Evolutionary conservation across 2,888 invertebrate species (phyloP).

Genomic region (Agriotes lineatus): DNA sequence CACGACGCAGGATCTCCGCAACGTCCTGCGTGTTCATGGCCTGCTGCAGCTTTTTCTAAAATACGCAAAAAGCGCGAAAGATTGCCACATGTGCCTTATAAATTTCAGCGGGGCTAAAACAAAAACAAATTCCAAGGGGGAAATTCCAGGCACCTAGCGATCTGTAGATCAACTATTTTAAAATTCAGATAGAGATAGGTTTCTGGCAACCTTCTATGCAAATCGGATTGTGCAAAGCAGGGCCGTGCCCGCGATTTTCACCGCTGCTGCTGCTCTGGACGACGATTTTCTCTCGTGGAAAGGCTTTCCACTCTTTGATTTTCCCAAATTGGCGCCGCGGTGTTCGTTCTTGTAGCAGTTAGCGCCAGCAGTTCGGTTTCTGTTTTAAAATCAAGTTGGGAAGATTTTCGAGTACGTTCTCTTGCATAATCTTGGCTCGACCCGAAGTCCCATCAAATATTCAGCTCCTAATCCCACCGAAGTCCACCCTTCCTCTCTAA

Average conservation of each 20-base stretch:
- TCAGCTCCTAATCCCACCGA: slow-evolving; percentile 55
- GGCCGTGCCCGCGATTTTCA: slow-evolving; percentile 6
- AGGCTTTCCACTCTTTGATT: neutral
- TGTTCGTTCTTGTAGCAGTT: slow-evolving; percentile 7
- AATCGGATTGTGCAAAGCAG: slow-evolving; percentile 38
- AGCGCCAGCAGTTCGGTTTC: slow-evolving; percentile 5
- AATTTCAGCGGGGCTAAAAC: slow-evolving; percentile 34
- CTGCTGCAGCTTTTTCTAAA: too few relatives aligned
- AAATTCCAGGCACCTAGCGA: slow-evolving; percentile 39
- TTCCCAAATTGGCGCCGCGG: neutral
- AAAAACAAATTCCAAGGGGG: slow-evolving; percentile 45
- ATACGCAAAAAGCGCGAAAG: slow-evolving; percentile 3
- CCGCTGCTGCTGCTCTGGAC: neutral
- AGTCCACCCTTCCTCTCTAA: slow-evolving; percentile 52
- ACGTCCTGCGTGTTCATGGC: too few relatives aligned
- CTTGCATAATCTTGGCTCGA: slow-evolving; percentile 42
- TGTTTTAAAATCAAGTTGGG: slow-evolving; percentile 26
- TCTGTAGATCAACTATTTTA: slow-evolving; percentile 46
- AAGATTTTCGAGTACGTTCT: slow-evolving; percentile 47
- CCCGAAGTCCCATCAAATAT: slow-evolving; percentile 54
- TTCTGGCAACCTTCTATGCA: slow-evolving; percentile 42
- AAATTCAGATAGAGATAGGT: slow-evolving; percentile 46
- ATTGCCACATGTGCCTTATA: slow-evolving; percentile 34
- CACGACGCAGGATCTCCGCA: too few relatives aligned
- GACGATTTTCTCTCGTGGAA: neutral